These are phyloP conservation scores for Gallinago paraguaiae DNA, from an alignment of 2,113 vertebrate species.

Conservation along the genomic window DNA sequence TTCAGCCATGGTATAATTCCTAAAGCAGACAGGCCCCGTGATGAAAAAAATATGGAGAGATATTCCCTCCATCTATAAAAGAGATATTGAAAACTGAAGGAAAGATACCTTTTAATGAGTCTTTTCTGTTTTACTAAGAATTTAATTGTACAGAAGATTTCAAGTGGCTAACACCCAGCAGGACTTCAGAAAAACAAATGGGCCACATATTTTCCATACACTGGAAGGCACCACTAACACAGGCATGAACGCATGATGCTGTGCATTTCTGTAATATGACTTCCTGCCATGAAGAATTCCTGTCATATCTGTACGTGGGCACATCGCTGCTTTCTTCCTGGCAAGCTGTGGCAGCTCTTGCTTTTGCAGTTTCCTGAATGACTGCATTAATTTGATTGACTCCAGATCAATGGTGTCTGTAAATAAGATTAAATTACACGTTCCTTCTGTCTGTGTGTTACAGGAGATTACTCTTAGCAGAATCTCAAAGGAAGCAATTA, in stretches of 20 bases:
- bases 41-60: neutral
- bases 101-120: neutral
- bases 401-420: neutral
- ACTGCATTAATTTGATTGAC: constrained; percentile 6
- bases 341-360: neutral
- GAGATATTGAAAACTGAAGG: neutral
- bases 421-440: constrained; percentile 38
- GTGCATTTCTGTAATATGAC: neutral
- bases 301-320: neutral
- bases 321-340: neutral
- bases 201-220: neutral
- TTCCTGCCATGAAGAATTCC: neutral
- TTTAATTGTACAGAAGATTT: neutral
- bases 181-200: neutral
- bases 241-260: neutral
- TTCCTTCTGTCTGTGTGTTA: constrained; percentile 1
- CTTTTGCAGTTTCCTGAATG: neutral
- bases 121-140: neutral
- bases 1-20: neutral
- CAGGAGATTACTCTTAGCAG: constrained; percentile 21
- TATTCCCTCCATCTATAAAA: neutral
- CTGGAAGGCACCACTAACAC: neutral
- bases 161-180: neutral
- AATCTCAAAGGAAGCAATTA: constrained; percentile 63
- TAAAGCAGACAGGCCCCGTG: neutral